Evolutionary conservation across 2,888 invertebrate species (phyloP).

Genomic region (Noctua janthe): DNA sequence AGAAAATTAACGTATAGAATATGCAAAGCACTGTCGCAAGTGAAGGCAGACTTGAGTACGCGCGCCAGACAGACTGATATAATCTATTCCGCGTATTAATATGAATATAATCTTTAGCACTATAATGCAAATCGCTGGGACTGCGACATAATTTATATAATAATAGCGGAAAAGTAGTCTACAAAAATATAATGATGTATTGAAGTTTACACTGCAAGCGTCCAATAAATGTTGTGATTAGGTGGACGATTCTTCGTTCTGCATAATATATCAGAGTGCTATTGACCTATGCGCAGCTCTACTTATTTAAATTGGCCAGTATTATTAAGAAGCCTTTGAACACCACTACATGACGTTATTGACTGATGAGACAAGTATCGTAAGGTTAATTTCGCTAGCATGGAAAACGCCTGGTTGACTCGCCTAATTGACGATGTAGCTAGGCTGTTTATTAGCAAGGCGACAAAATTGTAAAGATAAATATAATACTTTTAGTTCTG

Average conservation of each 20-base stretch:
- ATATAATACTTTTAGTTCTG: background rate
- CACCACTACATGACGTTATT: conserved; percentile 23
- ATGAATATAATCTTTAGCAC: conserved; percentile 4
- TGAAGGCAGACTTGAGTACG: background rate
- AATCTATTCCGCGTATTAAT: background rate
- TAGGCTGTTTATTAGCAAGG: background rate
- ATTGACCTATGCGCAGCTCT: conserved; percentile 31
- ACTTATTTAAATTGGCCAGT: conserved; percentile 41
- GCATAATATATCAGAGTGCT: conserved; percentile 15
- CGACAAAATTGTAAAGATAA: background rate
- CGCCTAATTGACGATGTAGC: background rate
- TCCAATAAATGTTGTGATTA: conserved; percentile 28
- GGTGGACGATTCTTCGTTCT: conserved; percentile 26
- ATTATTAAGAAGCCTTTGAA: conserved; percentile 33
- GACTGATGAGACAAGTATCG: conserved; percentile 21
- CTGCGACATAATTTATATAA: background rate
- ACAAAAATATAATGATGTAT: conserved; percentile 6
- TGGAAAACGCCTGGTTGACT: conserved; percentile 9
- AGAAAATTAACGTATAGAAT: conserved; percentile 4
- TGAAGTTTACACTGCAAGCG: conserved; percentile 15
- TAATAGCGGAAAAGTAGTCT: background rate
- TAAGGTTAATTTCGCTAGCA: conserved; percentile 29
- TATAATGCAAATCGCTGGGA: background rate
- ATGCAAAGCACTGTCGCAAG: conserved; percentile 22
- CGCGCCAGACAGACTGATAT: background rate